Conservation (phyloP, 92 coral and sea anemone species). For the Porites rus region DNA sequence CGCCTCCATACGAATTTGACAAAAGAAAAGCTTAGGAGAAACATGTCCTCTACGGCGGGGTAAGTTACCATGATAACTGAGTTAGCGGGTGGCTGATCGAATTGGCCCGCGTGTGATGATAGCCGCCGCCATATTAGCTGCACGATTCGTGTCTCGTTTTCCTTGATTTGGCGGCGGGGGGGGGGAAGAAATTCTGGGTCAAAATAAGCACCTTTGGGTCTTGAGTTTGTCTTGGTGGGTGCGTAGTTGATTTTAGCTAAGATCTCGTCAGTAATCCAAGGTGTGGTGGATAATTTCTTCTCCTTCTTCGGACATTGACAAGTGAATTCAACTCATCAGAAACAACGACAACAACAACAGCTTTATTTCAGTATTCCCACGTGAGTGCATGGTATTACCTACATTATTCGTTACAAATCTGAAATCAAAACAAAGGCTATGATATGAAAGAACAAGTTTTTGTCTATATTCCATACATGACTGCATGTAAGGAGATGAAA, state of each 20-base stretch:
- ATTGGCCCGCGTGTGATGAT: no score
- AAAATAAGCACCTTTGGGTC: background rate
- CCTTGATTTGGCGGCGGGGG: no score
- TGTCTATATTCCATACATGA: no score
- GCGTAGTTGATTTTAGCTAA: background rate
- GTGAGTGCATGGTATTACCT: no score
- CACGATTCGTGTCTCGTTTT: background rate
- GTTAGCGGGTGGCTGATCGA: background rate
- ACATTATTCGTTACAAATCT: background rate
- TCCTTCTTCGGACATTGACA: background rate
- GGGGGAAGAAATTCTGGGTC: no score
- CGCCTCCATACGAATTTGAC: background rate
- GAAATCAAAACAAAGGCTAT: background rate
- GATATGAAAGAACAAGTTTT: no score
- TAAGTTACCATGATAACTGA: background rate
- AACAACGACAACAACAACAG: no score
- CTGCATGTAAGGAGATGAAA: no score
- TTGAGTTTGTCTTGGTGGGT: background rate
- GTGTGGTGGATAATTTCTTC: background rate
- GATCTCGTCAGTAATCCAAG: background rate
- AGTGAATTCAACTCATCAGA: background rate
- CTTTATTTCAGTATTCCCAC: no score
- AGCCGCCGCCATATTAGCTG: background rate
- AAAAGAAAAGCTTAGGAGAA: background rate
- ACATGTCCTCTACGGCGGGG: background rate